Percentiles rank a stretch among this genome's conserved stretches.
phyloP scores from a whole-genome alignment of 2,797 vertebrate species.

The Uromys caudimaculatus region DNA sequence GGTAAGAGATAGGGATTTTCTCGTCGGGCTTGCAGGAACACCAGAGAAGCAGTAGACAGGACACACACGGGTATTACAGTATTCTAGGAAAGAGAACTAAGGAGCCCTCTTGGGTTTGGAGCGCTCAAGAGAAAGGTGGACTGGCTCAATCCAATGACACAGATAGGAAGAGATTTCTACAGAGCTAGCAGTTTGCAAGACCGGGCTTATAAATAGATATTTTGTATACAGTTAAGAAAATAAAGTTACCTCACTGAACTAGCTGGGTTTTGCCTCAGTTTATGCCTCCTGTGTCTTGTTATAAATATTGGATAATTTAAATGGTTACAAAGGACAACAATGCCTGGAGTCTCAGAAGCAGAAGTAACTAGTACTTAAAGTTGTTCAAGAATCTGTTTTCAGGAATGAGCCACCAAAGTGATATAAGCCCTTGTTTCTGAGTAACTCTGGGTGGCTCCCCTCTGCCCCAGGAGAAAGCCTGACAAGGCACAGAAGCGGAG shows the following conservation, averaged over 20 bases:
- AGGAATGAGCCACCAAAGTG: neutral
- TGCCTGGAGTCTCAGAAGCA: neutral
- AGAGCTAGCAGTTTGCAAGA: neutral
- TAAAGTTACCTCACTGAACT: neutral
- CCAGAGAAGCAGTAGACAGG: too few species aligned
- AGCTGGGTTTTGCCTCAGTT: neutral
- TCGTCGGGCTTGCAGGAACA: too few species aligned
- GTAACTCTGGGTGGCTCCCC: neutral
- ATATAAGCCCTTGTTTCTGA: neutral
- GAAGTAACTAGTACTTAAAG: neutral
- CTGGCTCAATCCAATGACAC: too few species aligned
- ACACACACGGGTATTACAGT: too few species aligned
- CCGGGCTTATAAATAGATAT: neutral
- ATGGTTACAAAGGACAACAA: neutral
- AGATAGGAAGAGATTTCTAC: too few species aligned
- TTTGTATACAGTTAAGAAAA: neutral
- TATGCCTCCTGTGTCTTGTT: neutral
- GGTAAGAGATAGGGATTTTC: too few species aligned
- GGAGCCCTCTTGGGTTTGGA: too few species aligned
- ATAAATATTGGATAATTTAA: neutral
- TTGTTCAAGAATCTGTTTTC: neutral
- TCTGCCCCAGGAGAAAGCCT: constrained; percentile 30
- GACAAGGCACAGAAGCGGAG: neutral
- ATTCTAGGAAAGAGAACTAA: too few species aligned
- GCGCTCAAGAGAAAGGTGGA: too few species aligned